A percentile compares a stretch with the other conserved stretches of the same genome.
These are phyloP conservation scores for Micrastur ruficollis DNA, from an alignment of 2,797 vertebrate genomes.

Conservation along the genomic window DNA sequence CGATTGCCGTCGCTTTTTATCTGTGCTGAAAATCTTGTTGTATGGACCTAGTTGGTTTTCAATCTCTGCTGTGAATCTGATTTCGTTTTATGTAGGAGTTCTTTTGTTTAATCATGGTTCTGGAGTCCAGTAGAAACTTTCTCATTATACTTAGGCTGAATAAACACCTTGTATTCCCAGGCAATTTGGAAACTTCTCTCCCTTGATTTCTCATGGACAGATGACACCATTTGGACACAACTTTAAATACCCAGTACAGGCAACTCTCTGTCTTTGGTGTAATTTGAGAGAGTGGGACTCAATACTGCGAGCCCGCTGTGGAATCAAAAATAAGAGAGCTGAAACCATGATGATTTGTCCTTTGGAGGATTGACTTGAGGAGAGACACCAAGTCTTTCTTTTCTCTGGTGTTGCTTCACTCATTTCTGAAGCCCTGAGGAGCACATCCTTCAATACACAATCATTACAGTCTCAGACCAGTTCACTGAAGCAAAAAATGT, in stretches of 20 bases:
- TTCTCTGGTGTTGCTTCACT: slow-evolving; percentile 8
- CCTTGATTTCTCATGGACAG: slow-evolving; percentile 79
- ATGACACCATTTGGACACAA: slow-evolving; percentile 62
- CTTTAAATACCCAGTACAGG: slow-evolving; percentile 71
- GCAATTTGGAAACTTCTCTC: slow-evolving; percentile 54
- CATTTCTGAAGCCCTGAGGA: not conserved
- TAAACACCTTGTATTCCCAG: slow-evolving; percentile 69
- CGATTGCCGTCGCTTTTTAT: not conserved
- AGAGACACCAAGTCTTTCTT: not conserved
- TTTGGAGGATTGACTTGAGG: not conserved
- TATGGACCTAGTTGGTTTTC: slow-evolving; percentile 37
- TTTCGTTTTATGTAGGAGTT: slow-evolving; percentile 28
- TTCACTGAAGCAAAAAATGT: slow-evolving; percentile 60
- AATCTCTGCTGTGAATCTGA: slow-evolving; percentile 17
- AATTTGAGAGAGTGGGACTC: slow-evolving; percentile 63
- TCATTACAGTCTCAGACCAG: not conserved
- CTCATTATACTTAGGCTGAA: slow-evolving; percentile 63
- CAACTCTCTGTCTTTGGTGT: slow-evolving; percentile 76
- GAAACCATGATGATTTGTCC: not conserved
- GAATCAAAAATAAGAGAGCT: slow-evolving; percentile 48
- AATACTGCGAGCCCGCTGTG: not conserved
- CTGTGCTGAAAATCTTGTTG: slow-evolving; percentile 37
- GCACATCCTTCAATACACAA: not conserved
- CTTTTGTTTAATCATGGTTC: not conserved
- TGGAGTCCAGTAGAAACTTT: slow-evolving; percentile 53